Evolutionary conservation across 2,888 invertebrate species (phyloP).

Genomic region (Sinodicranocentrus sp.): DNA sequence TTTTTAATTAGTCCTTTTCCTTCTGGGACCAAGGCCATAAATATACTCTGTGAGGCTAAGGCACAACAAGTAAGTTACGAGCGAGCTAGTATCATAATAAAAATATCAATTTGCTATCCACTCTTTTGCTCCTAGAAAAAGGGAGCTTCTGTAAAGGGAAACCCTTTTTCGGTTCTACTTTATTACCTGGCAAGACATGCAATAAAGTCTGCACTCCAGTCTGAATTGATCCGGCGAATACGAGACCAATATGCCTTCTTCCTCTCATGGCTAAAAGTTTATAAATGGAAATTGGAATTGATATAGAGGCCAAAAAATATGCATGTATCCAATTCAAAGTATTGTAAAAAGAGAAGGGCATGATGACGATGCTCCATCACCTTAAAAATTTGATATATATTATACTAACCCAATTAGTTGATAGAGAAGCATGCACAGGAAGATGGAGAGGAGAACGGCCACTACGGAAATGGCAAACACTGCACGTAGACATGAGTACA

Average conservation of each 20-base stretch:
- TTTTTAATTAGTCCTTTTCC: conserved; percentile 12
- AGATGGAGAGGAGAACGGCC: conserved; percentile 93
- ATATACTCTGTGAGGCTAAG: background rate
- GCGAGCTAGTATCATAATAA: background rate
- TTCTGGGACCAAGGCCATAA: conserved; percentile 3
- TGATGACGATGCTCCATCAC: conserved; percentile 9
- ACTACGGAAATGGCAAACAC: conserved; percentile 95
- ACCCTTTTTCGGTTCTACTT: conserved; percentile 11
- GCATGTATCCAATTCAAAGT: no score
- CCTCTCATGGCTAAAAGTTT: conserved; percentile 86
- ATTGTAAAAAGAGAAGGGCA: background rate
- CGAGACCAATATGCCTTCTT: conserved; percentile 97
- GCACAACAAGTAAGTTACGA: conserved; percentile 4
- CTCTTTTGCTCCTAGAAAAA: no score
- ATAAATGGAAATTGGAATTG: conserved; percentile 53
- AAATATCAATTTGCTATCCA: conserved; percentile 9
- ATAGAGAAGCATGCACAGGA: conserved; percentile 94
- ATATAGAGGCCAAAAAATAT: no score
- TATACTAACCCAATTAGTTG: conserved; percentile 86
- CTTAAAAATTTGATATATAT: conserved; percentile 8
- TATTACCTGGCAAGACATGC: conserved; percentile 83
- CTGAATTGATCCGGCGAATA: conserved; percentile 78
- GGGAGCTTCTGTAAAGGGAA: background rate
- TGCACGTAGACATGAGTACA: conserved; percentile 92
- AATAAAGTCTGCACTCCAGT: conserved; percentile 89